Conservation (phyloP, 2,888 invertebrate genomes). For the Blomia tropicalis region DNA sequence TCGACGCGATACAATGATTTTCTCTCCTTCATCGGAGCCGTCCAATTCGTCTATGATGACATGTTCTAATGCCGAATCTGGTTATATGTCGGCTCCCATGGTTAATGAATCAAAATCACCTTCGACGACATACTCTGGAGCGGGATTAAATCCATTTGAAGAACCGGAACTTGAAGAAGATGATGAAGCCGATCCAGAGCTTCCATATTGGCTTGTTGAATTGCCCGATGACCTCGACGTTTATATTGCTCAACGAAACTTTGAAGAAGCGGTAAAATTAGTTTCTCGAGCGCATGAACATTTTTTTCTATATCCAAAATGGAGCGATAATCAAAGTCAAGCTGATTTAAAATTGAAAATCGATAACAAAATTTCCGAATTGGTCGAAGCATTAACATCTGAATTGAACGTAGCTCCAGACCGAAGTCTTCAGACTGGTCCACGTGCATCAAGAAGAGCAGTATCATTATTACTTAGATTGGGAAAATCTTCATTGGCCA, state of each 20-base stretch:
- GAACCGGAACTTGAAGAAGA: conserved; percentile 38
- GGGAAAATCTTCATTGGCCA: conserved; percentile 54
- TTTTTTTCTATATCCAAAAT: conserved; percentile 27
- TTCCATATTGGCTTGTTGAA: conserved; percentile 74
- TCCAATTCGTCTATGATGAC: background rate
- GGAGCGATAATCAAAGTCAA: conserved; percentile 22
- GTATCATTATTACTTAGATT: conserved; percentile 66
- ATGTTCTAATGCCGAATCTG: background rate
- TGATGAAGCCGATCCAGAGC: conserved; percentile 31
- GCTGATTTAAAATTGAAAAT: conserved; percentile 35
- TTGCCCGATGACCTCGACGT: conserved; percentile 87
- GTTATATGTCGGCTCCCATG: background rate
- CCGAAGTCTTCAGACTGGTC: conserved; percentile 68
- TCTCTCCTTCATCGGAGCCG: background rate
- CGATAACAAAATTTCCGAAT: conserved; percentile 52
- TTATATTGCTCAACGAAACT: conserved; percentile 81
- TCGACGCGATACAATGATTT: conserved; percentile 19
- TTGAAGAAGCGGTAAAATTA: conserved; percentile 71
- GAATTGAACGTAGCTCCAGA: conserved; percentile 78
- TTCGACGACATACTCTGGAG: background rate
- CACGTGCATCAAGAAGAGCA: conserved; percentile 64
- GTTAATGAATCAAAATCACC: background rate
- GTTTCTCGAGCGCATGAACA: conserved; percentile 45
- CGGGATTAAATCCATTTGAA: conserved; percentile 26
- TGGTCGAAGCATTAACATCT: conserved; percentile 71